A percentile compares a stretch with the other conserved stretches of the same genome.
phyloP scores from a whole-genome alignment of 2,888 invertebrate genomes.

The Ephialtes manifestator region DNA sequence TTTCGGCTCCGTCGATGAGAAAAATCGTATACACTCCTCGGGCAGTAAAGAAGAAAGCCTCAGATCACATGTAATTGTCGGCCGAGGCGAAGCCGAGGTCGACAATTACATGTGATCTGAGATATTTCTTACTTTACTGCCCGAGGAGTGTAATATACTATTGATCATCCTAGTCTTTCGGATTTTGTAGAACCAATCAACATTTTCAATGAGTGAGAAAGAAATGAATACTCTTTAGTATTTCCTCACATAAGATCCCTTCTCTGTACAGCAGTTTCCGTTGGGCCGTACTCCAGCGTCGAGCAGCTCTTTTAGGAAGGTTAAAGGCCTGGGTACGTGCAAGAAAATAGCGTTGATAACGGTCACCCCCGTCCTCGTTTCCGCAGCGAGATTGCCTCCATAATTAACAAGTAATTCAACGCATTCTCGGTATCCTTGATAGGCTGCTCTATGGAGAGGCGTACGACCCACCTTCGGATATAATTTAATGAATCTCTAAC shows the following conservation, averaged over 20 bases:
- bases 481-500: neutral
- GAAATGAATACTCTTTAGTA: neutral
- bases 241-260: conserved; percentile 74
- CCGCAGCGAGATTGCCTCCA: conserved; percentile 83
- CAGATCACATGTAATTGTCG: too few relatives aligned
- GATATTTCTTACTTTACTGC: too few relatives aligned
- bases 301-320: conserved; percentile 82
- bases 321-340: conserved; percentile 82
- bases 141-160: too few relatives aligned
- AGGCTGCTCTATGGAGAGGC: conserved; percentile 87
- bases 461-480: conserved; percentile 83
- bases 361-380: conserved; percentile 80
- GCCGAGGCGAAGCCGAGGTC: too few relatives aligned
- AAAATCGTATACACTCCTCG: too few relatives aligned
- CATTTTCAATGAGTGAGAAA: too few relatives aligned
- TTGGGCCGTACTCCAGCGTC: conserved; percentile 78
- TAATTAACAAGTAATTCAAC: conserved; percentile 85
- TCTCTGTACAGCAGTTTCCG: conserved; percentile 77
- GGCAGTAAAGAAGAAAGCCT: too few relatives aligned
- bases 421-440: conserved; percentile 86
- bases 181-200: too few relatives aligned
- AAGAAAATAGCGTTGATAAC: conserved; percentile 84
- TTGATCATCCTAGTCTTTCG: too few relatives aligned
- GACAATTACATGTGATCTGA: too few relatives aligned
- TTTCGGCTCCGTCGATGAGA: too few relatives aligned